Evolutionary conservation across 1,140 invertebrate genomes (phyloP).

Genomic region (Anastrepha obliqua): DNA sequence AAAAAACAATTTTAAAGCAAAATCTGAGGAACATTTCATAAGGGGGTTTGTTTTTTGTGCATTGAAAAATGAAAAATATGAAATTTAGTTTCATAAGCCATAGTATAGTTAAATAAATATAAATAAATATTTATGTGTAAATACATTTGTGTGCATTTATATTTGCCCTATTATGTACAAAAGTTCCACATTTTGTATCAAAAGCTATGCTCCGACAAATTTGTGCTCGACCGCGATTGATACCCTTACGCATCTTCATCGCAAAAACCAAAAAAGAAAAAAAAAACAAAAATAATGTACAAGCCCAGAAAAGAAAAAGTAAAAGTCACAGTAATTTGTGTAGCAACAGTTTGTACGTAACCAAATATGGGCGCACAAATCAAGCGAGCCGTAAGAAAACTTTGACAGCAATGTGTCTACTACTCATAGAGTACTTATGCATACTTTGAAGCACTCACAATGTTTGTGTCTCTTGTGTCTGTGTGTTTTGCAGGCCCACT

Average conservation of each 20-base stretch:
- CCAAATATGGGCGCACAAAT: background rate
- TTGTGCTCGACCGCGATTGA: background rate
- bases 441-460: background rate
- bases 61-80: too few relatives aligned
- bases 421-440: background rate
- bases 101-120: too few relatives aligned
- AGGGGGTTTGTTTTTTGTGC: too few relatives aligned
- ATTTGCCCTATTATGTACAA: too few relatives aligned
- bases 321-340: background rate
- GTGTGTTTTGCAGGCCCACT: background rate
- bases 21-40: too few relatives aligned
- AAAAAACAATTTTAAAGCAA: too few relatives aligned
- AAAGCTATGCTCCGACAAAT: background rate
- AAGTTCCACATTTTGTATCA: background rate
- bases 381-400: slow-evolving; percentile 6
- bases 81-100: too few relatives aligned
- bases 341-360: background rate
- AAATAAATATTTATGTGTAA: too few relatives aligned
- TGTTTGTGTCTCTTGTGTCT: too few relatives aligned
- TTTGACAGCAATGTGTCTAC: slow-evolving; percentile 37
- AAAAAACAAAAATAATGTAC: background rate
- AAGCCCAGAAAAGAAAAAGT: background rate
- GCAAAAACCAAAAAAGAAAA: background rate
- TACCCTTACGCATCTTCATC: background rate
- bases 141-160: background rate